Evolutionary conservation across 2,888 invertebrate genomes (phyloP).

Genomic region (Drosophila falleni): DNA sequence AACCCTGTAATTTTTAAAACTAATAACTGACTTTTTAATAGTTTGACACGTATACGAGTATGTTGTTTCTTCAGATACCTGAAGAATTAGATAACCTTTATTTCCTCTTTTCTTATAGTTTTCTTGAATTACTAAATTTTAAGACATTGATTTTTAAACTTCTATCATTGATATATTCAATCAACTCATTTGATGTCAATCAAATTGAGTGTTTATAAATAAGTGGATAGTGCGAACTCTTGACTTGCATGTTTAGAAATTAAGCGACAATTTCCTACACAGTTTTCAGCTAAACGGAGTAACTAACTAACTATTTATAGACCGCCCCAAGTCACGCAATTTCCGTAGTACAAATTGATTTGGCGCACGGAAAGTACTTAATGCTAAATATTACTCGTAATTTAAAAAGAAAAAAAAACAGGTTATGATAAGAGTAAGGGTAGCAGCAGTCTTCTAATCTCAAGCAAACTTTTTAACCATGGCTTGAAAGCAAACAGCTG

Average conservation of each 20-base stretch:
- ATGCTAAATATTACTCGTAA: slow-evolving; percentile 11
- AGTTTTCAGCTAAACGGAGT: slow-evolving; percentile 37
- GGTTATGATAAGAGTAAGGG: background rate
- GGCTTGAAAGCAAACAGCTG: slow-evolving; percentile 45
- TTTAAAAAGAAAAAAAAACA: slow-evolving; percentile 8
- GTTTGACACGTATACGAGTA: background rate
- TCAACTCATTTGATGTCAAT: background rate
- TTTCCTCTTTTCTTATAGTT: background rate
- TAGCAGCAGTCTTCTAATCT: slow-evolving; percentile 35
- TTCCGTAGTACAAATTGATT: slow-evolving; percentile 17
- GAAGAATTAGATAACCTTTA: background rate
- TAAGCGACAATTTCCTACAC: slow-evolving; percentile 28
- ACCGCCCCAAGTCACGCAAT: slow-evolving; percentile 44
- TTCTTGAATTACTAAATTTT: background rate
- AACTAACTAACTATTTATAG: slow-evolving; percentile 48
- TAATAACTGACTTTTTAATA: background rate
- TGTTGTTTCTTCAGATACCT: background rate
- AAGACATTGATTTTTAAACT: background rate
- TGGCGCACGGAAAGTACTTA: slow-evolving; percentile 25
- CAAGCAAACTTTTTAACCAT: slow-evolving; percentile 4
- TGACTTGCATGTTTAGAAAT: slow-evolving; percentile 35
- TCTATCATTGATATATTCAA: background rate
- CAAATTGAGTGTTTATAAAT: background rate
- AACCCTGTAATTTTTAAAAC: no score
- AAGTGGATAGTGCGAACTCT: slow-evolving; percentile 1